Percentiles rank a stretch among this genome's conserved stretches.
phyloP scores from a whole-genome alignment of 2,113 vertebrate genomes.

The Myrmecophaga tridactyla region DNA sequence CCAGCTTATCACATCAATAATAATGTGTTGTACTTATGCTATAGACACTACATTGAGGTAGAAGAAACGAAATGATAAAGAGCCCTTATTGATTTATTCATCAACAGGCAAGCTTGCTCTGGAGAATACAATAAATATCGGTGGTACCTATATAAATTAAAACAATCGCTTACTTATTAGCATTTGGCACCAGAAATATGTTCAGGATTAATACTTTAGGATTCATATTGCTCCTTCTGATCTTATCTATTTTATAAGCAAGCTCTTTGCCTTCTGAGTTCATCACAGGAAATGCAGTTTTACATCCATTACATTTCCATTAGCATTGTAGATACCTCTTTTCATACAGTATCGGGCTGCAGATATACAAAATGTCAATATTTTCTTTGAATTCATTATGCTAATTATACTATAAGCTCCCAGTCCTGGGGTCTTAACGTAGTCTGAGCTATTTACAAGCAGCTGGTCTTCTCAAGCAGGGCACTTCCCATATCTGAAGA shows the following conservation, averaged over 20 bases:
- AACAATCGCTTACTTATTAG: neutral
- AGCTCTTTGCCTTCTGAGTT: constrained; percentile 50
- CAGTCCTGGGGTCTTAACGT: neutral
- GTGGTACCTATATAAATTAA: neutral
- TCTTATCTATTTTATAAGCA: constrained; percentile 72
- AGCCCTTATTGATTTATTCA: neutral
- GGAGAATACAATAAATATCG: neutral
- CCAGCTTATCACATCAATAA: fast-evolving
- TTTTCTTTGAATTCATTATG: constrained; percentile 70
- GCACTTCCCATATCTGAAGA: constrained; percentile 38
- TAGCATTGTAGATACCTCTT: constrained; percentile 73
- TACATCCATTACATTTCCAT: constrained; percentile 80
- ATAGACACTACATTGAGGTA: fast-evolving
- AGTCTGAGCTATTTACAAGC: constrained; percentile 69
- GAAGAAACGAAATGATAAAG: neutral
- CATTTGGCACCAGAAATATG: constrained; percentile 48
- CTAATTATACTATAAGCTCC: constrained; percentile 65
- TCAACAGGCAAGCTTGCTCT: neutral
- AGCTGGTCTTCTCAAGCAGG: constrained; percentile 59
- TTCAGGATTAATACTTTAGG: constrained; percentile 69
- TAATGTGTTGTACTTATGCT: neutral
- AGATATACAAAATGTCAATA: constrained; percentile 71
- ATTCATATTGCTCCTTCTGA: constrained; percentile 65
- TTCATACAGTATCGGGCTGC: constrained; percentile 31
- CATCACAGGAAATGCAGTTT: constrained; percentile 43